Percentiles rank a stretch among this genome's conserved stretches.
Evolutionary conservation across 2,888 invertebrate genomes (phyloP).

Genomic region (Galeruca laticollis): DNA sequence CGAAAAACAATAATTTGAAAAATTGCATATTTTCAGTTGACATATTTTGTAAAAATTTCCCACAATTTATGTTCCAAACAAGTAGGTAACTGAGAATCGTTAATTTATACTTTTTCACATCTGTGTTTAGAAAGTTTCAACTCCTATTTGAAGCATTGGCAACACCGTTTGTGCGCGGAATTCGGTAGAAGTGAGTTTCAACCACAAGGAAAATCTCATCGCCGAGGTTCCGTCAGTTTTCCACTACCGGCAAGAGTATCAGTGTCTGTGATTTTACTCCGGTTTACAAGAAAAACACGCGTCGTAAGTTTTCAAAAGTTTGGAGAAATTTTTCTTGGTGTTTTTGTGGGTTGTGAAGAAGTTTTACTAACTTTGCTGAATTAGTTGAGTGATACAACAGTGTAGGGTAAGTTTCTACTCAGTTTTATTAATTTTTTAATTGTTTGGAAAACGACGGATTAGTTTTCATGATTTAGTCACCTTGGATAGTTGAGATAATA

Average conservation of each 20-base stretch:
- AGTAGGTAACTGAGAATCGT: too few relatives aligned
- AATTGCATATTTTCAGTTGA: too few relatives aligned
- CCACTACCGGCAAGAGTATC: conserved; percentile 9
- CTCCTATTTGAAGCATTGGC: conserved; percentile 1
- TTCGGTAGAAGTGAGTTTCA: conserved; percentile 21
- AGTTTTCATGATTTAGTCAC: background rate
- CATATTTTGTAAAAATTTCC: too few relatives aligned
- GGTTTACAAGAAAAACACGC: background rate
- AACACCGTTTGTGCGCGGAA: conserved; percentile 18
- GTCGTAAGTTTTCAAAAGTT: conserved; percentile 3
- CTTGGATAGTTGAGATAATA: too few relatives aligned
- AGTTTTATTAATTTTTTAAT: background rate
- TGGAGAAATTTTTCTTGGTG: background rate
- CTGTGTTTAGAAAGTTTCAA: background rate
- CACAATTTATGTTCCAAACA: too few relatives aligned
- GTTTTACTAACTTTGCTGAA: background rate
- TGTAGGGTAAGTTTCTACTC: background rate
- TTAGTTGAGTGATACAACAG: background rate
- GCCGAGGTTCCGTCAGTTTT: conserved; percentile 27
- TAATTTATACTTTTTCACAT: background rate
- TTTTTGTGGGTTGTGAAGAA: background rate
- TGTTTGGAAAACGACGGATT: background rate
- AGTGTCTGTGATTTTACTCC: conserved; percentile 10
- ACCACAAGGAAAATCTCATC: conserved; percentile 24
- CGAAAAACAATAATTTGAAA: too few relatives aligned